These are phyloP conservation scores for Planococcus citri DNA, from an alignment of 1,140 invertebrate genomes.

Conservation along the genomic window DNA sequence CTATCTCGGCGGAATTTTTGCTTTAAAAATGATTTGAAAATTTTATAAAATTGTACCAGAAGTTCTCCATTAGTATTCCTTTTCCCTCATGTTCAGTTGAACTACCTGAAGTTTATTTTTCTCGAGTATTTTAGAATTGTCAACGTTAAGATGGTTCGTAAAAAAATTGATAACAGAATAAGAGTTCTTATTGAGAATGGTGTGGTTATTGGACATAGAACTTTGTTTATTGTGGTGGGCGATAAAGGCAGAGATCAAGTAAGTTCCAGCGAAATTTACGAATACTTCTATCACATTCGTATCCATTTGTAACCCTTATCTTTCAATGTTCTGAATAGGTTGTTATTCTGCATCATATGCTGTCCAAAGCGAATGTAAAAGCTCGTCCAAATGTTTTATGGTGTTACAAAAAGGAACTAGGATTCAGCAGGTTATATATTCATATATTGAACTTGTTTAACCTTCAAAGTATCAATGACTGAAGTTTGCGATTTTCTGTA, in stretches of 20 bases:
- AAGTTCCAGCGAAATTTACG: slow-evolving; percentile 30
- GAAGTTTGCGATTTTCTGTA: slow-evolving; percentile 36
- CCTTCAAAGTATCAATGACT: background rate
- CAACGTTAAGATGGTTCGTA: slow-evolving; percentile 56
- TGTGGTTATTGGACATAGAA: slow-evolving; percentile 70
- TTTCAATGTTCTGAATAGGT: slow-evolving; percentile 43
- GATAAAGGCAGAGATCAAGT: slow-evolving; percentile 94
- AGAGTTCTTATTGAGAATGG: slow-evolving; percentile 95
- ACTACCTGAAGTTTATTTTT: no score
- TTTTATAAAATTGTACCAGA: no score
- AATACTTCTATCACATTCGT: slow-evolving; percentile 21
- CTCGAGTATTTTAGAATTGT: no score
- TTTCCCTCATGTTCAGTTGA: no score
- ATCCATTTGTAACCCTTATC: background rate
- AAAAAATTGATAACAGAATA: slow-evolving; percentile 95
- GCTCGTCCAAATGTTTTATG: slow-evolving; percentile 85
- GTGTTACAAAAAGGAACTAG: slow-evolving; percentile 97
- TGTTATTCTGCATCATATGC: slow-evolving; percentile 92
- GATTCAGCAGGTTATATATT: slow-evolving; percentile 64
- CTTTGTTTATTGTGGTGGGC: slow-evolving; percentile 89
- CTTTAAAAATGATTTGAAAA: no score
- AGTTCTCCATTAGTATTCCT: no score
- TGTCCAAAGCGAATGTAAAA: slow-evolving; percentile 86
- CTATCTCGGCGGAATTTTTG: no score
- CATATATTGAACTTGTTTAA: background rate